phyloP scores from a whole-genome alignment of 2,888 invertebrate genomes.

The Plemyria rubiginata region DNA sequence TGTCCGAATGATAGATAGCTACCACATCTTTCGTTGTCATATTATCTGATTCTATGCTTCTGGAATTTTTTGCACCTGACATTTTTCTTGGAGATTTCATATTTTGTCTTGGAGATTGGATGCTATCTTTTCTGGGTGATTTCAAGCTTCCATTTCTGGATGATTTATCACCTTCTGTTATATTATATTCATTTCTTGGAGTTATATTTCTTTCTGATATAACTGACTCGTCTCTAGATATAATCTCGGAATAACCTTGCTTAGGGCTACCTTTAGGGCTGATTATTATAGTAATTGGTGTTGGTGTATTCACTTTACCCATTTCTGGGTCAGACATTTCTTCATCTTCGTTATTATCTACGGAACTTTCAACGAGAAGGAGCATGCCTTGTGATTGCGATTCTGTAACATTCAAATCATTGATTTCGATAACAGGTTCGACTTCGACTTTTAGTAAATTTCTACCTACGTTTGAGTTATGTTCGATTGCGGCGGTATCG shows the following conservation, averaged over 20 bases:
- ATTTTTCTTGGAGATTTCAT: not conserved
- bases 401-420: slow-evolving; percentile 45
- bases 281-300: slow-evolving; percentile 61
- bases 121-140: not conserved
- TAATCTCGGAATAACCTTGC: not conserved
- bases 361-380: slow-evolving; percentile 59
- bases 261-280: slow-evolving; percentile 52
- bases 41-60: slow-evolving; percentile 11
- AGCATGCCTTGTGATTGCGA: slow-evolving; percentile 48
- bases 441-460: slow-evolving; percentile 60
- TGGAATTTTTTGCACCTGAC: not conserved
- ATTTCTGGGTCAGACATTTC: slow-evolving; percentile 35
- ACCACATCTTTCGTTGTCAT: slow-evolving; percentile 49
- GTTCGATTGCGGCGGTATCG: not conserved
- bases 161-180: slow-evolving; percentile 7
- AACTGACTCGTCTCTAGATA: slow-evolving; percentile 9
- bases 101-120: not conserved
- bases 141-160: slow-evolving; percentile 7
- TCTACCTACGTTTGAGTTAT: slow-evolving; percentile 24
- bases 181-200: slow-evolving; percentile 5
- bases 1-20: slow-evolving; percentile 53
- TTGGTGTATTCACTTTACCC: slow-evolving; percentile 39
- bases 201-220: not conserved
- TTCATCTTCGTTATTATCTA: slow-evolving; percentile 39
- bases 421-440: slow-evolving; percentile 52